Conservation (phyloP, 1,140 invertebrate species). For the Eupeodes corollae region DNA sequence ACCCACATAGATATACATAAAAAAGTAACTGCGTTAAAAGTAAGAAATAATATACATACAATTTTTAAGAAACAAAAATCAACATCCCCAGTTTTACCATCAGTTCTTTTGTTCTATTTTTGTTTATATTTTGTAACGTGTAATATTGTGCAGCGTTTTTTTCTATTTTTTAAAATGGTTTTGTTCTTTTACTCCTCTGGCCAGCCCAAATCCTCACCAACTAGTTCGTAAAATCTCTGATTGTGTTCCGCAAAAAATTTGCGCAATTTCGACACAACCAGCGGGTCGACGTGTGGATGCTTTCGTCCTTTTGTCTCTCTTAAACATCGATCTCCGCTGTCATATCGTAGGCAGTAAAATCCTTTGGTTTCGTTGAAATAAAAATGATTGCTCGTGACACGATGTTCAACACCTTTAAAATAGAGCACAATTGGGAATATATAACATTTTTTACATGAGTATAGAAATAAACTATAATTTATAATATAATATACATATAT, state of each 20-base stretch:
- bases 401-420: constrained; percentile 38
- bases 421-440: too few species aligned
- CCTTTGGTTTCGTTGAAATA: constrained; percentile 96
- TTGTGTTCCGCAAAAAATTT: constrained; percentile 93
- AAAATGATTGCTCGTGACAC: constrained; percentile 80
- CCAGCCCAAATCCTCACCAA: constrained; percentile 75
- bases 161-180: neutral
- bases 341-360: constrained; percentile 87
- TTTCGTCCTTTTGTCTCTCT: constrained; percentile 88
- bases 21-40: too few species aligned
- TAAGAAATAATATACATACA: too few species aligned
- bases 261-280: constrained; percentile 74
- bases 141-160: neutral
- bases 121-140: too few species aligned
- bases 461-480: too few species aligned
- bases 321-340: constrained; percentile 77
- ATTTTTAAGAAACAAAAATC: too few species aligned
- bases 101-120: too few species aligned
- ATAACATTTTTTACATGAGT: too few species aligned
- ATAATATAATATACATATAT: too few species aligned
- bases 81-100: too few species aligned
- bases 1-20: too few species aligned
- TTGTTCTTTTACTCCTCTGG: constrained; percentile 26
- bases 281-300: constrained; percentile 76
- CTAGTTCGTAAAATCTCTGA: constrained; percentile 86